These are phyloP conservation scores for Molanna angustata DNA, from an alignment of 2,888 invertebrate genomes.

Conservation along the genomic window DNA sequence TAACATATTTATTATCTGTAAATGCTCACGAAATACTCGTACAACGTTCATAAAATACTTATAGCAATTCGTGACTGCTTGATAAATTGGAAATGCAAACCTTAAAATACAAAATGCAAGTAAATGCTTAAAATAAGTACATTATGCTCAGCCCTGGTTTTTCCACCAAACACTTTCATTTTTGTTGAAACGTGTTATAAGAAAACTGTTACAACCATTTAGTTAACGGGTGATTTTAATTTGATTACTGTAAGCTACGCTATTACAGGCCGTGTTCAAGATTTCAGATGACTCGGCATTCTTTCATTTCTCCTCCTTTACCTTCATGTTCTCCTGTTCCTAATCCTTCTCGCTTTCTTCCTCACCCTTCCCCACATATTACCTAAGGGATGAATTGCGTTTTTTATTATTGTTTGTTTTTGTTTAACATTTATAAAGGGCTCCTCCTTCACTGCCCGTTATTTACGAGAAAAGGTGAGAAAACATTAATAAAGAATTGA, in stretches of 20 bases:
- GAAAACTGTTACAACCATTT: constrained; percentile 27
- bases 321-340: background rate
- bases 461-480: no score
- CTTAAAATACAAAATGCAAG: no score
- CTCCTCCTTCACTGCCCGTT: constrained; percentile 1
- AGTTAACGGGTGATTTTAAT: constrained; percentile 27
- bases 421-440: constrained; percentile 9
- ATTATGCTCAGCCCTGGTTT: background rate
- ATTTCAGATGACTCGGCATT: constrained; percentile 16
- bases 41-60: no score
- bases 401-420: constrained; percentile 18
- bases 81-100: no score
- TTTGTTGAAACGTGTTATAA: constrained; percentile 3
- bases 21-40: no score
- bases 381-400: constrained; percentile 17
- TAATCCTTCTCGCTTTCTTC: constrained; percentile 2
- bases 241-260: constrained; percentile 22
- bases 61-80: no score
- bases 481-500: no score
- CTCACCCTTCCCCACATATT: constrained; percentile 9
- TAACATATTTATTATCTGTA: no score
- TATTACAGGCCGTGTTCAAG: constrained; percentile 14
- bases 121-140: no score
- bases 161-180: background rate
- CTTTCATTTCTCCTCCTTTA: background rate